phyloP scores from a whole-genome alignment of 2,797 vertebrate species.

The Gambusia yucatana region DNA sequence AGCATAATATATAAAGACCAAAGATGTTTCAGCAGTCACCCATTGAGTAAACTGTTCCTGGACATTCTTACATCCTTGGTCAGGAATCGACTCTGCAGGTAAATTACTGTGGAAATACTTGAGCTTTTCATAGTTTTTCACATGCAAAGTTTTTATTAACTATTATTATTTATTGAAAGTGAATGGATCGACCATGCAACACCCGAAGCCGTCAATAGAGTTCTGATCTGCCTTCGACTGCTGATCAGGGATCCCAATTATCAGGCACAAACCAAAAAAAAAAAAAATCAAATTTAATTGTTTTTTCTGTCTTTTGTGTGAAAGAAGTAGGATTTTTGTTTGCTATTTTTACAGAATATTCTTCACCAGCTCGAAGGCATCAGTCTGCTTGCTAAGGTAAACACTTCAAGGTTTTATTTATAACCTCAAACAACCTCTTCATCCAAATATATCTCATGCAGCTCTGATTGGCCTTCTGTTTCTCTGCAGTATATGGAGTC shows the following conservation, averaged over 20 bases:
- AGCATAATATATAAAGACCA: slow-evolving; percentile 88
- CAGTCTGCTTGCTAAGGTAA: slow-evolving; percentile 85
- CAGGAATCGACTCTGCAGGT: slow-evolving; percentile 91
- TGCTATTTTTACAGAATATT: slow-evolving; percentile 77
- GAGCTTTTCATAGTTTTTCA: background rate
- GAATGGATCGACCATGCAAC: slow-evolving; percentile 85
- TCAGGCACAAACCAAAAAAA: slow-evolving; percentile 80
- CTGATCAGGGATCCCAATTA: slow-evolving; percentile 87
- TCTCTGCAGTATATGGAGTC: slow-evolving; percentile 84
- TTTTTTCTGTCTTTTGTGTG: background rate
- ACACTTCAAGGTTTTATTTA: background rate
- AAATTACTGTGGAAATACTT: background rate
- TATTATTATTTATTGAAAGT: slow-evolving; percentile 54
- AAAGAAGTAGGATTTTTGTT: background rate
- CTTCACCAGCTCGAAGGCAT: slow-evolving; percentile 85
- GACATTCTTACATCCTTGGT: slow-evolving; percentile 85
- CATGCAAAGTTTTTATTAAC: rapidly evolving
- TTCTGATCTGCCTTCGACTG: slow-evolving; percentile 88
- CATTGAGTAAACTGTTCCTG: slow-evolving; percentile 82
- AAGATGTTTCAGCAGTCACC: slow-evolving; percentile 87
- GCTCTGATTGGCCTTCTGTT: background rate
- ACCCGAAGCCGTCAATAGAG: slow-evolving; percentile 83
- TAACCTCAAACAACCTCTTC: background rate
- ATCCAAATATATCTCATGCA: background rate
- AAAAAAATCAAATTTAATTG: background rate